phyloP scores from a whole-genome alignment of 2,797 vertebrate species.

The Oreortyx pictus region DNA sequence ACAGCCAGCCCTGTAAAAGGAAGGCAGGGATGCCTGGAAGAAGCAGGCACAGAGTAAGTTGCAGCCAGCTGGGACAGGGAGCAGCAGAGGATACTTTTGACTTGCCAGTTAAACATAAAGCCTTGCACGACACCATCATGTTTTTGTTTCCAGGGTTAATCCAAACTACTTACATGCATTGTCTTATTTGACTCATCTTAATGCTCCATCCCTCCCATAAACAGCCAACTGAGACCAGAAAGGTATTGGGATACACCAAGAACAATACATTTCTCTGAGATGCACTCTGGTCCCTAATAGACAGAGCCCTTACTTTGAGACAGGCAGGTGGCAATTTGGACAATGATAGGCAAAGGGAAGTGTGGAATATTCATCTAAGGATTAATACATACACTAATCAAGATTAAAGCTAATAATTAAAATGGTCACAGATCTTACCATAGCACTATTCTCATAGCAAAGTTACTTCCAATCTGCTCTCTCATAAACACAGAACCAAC shows the following conservation, averaged over 20 bases:
- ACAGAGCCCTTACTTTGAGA: background rate
- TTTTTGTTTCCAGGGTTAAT: background rate
- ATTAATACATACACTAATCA: background rate
- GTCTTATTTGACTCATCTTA: background rate
- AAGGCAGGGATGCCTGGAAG: background rate
- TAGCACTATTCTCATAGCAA: background rate
- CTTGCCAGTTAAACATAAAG: background rate
- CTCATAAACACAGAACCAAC: background rate
- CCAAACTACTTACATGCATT: background rate
- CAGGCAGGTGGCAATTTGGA: background rate
- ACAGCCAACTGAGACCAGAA: background rate
- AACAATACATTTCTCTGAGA: background rate
- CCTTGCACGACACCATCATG: background rate
- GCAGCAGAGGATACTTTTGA: background rate
- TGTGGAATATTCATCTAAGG: background rate
- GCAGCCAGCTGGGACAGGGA: background rate
- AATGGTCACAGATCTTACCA: background rate
- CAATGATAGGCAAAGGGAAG: background rate
- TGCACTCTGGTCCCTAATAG: rapidly evolving
- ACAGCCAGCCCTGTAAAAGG: background rate
- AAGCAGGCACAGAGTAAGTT: background rate
- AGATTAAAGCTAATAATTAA: background rate
- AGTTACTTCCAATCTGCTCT: background rate
- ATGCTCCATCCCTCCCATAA: background rate
- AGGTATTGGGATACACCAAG: background rate